A percentile compares a stretch with the other conserved stretches of the same genome.
These are phyloP conservation scores for Stramonita haemastoma DNA, from an alignment of 2,888 invertebrate genomes.

Conservation along the genomic window DNA sequence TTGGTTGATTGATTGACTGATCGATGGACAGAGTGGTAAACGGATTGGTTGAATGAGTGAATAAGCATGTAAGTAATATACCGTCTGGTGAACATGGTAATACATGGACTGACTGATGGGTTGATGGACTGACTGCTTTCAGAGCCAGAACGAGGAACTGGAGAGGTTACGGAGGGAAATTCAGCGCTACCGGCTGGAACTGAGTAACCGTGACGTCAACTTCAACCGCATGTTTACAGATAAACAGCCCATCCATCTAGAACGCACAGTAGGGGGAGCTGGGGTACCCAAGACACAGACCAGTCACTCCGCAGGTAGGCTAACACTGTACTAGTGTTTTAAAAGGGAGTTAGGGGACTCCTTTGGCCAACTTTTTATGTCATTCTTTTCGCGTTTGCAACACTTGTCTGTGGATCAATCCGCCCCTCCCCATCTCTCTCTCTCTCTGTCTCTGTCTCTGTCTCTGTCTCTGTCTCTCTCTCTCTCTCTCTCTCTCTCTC, in stretches of 20 bases:
- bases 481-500: conserved; percentile 14
- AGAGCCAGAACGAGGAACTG: conserved; percentile 72
- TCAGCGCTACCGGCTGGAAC: conserved; percentile 72
- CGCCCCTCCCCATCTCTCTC: too few species aligned
- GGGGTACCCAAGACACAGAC: not conserved
- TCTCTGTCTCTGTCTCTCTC: not conserved
- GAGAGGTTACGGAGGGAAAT: conserved; percentile 73
- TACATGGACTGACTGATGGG: too few species aligned
- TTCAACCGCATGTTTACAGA: conserved; percentile 76
- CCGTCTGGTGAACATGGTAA: not conserved
- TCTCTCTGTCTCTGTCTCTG: not conserved
- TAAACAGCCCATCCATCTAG: conserved; percentile 68
- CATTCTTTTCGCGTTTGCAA: too few species aligned
- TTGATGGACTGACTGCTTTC: not conserved
- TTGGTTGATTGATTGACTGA: not conserved
- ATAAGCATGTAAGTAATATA: too few species aligned
- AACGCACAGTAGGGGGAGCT: conserved; percentile 49
- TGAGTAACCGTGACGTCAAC: conserved; percentile 75
- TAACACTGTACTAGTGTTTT: too few species aligned
- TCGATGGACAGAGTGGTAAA: too few species aligned
- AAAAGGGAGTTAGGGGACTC: too few species aligned
- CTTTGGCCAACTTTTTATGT: too few species aligned
- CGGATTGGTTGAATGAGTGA: not conserved
- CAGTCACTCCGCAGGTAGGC: conserved; percentile 19
- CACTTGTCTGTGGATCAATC: too few species aligned